Percentiles rank a stretch among this genome's conserved stretches.
These are phyloP conservation scores for Ctena decussata DNA, from an alignment of 2,888 invertebrate genomes.

Conservation along the genomic window DNA sequence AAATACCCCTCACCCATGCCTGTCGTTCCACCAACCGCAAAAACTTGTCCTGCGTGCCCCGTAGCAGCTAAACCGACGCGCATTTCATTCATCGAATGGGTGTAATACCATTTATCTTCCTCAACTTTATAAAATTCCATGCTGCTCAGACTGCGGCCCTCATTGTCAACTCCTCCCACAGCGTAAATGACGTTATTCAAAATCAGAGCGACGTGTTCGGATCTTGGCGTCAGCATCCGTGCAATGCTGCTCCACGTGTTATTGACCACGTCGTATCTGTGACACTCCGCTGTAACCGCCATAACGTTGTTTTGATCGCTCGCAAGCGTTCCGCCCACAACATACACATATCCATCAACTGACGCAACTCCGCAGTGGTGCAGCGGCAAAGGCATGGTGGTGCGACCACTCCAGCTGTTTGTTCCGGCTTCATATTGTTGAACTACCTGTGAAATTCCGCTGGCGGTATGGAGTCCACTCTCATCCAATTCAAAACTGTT, in stretches of 20 bases:
- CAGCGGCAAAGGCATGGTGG: conserved; percentile 69
- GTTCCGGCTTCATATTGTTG: conserved; percentile 66
- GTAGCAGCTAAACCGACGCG: conserved; percentile 73
- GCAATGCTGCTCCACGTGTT: conserved; percentile 67
- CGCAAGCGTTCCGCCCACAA: conserved; percentile 70
- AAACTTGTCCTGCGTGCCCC: conserved; percentile 68
- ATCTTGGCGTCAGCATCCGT: conserved; percentile 67
- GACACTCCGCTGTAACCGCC: conserved; percentile 65
- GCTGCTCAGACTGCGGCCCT: conserved; percentile 70
- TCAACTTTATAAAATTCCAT: conserved; percentile 75
- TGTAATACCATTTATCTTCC: conserved; percentile 69
- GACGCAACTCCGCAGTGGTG: conserved; percentile 75
- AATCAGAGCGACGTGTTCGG: conserved; percentile 70
- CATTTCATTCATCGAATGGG: conserved; percentile 66
- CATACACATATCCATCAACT: conserved; percentile 68
- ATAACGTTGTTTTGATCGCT: neutral
- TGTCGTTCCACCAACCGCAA: conserved; percentile 78
- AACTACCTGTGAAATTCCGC: conserved; percentile 58
- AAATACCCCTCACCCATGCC: conserved; percentile 59
- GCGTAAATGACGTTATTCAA: conserved; percentile 72
- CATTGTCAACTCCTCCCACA: conserved; percentile 74
- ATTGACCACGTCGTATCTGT: conserved; percentile 62
- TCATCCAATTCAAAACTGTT: conserved; percentile 16
- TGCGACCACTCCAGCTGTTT: conserved; percentile 70
- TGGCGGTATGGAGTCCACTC: conserved; percentile 25